Percentiles rank a stretch among this genome's conserved stretches.
Conservation (phyloP, 2,888 invertebrate genomes). For the Dichetophora obliterata region DNA sequence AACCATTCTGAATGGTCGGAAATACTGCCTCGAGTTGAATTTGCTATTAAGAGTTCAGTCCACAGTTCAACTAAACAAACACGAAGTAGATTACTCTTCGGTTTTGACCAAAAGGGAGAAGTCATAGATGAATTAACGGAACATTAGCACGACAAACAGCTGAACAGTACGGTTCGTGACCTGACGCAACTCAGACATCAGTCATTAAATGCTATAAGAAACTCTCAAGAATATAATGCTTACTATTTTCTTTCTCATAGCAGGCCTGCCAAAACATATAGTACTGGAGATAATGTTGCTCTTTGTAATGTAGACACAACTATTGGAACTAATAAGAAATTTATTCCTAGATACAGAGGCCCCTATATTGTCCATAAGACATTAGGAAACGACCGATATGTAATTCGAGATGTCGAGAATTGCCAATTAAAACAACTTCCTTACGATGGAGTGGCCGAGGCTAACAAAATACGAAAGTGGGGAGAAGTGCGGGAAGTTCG, state of each 20-base stretch:
- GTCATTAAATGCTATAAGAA: neutral
- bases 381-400: constrained; percentile 24
- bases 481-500: too few relatives aligned
- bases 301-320: neutral
- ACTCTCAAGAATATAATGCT: neutral
- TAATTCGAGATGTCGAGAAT: constrained; percentile 3
- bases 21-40: constrained; percentile 20
- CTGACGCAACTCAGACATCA: neutral
- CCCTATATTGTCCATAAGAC: constrained; percentile 7
- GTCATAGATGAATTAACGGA: neutral
- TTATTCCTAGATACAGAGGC: constrained; percentile 12
- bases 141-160: constrained; percentile 12
- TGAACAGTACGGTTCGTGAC: neutral
- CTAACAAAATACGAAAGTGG: neutral
- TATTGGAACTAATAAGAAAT: constrained; percentile 19
- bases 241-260: neutral
- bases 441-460: neutral
- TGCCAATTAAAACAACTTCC: constrained; percentile 11
- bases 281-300: neutral
- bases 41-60: constrained; percentile 31
- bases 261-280: neutral
- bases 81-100: constrained; percentile 20
- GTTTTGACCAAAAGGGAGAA: neutral
- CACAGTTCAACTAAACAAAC: neutral
- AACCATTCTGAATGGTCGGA: too few relatives aligned